These are phyloP conservation scores for Anoura caudifer DNA, from an alignment of 2,113 vertebrate genomes.

Conservation along the genomic window DNA sequence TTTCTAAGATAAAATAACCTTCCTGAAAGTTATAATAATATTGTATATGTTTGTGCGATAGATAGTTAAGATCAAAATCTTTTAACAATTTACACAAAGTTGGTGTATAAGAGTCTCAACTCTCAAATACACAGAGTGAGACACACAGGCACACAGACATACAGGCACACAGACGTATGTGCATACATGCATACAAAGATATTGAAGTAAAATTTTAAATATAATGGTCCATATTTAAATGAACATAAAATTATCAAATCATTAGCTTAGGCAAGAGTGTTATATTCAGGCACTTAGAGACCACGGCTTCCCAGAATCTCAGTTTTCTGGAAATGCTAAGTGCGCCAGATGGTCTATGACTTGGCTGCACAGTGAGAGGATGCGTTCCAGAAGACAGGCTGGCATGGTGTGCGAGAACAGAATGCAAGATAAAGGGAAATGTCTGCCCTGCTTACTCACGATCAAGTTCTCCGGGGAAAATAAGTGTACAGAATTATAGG, in stretches of 20 bases:
- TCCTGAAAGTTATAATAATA: background rate
- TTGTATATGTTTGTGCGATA: background rate
- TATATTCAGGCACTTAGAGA: background rate
- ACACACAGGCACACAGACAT: background rate
- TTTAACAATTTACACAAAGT: background rate
- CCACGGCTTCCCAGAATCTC: background rate
- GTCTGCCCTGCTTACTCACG: background rate
- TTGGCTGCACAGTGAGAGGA: background rate
- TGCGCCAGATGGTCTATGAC: conserved; percentile 48
- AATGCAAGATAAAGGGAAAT: conserved; percentile 43
- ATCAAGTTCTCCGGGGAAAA: background rate
- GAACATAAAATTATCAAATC: background rate
- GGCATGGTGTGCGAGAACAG: conserved; percentile 24
- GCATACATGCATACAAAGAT: background rate
- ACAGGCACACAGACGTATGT: background rate
- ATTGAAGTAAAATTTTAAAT: background rate
- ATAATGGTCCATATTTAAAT: background rate
- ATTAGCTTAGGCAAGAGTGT: background rate
- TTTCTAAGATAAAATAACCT: background rate
- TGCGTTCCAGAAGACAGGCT: conserved; percentile 12
- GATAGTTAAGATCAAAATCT: background rate
- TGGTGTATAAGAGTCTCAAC: background rate
- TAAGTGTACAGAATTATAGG: background rate
- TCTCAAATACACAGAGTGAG: background rate
- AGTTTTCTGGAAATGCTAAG: background rate